Base-by-base conservation (phyloP, 2,888 invertebrate genomes). In the Caenorhabditis becei region DNA sequence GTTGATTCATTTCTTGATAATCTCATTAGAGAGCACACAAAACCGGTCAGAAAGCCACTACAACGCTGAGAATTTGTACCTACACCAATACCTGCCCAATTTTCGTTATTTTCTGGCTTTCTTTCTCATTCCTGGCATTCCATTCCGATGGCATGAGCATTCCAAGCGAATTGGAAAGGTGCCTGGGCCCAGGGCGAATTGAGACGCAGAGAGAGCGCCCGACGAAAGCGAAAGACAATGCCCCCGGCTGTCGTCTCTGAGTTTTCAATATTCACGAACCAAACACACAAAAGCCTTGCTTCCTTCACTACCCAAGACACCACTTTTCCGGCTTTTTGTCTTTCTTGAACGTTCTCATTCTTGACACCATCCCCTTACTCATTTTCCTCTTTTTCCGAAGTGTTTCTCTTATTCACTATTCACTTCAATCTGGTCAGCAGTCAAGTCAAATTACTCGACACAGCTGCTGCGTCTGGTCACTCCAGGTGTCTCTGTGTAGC, bases 191-290 rank as follows among this genome's bases (percentile, higher is more conserved):
- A 56, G 16, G 24, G 14, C 35, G 41, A 65, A 51, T 32, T 75
- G 75, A 75, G 75, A 75, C 66, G 75, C 75, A 66, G 75, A 56
- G 35, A 18, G 56, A 20, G 24, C 24, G 47, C 28, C 51, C 20
- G 35, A n/a, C 37, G n/a, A 35, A 44, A 56, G 61, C 62, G 47
- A 69, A 35, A 63, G 77, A 77, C 77, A 69, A 67, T 77, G 66
- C 56, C 28, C 14, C 11, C 11, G 11, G 4, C 32, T 32, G 32
- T 10, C 10, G 11, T 32, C n/a, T 20, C 18, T n/a, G 74, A 66
- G 74, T 66, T 74, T 63, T 74, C 65, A 65, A 74, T 74, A 74
- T 74, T 74, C 74, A 66, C 66, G 18, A 59, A 59, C 56, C 65
- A 74, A 63, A 65, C 51, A 66, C 74, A 74, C 35, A 59, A 74